Base-by-base conservation (phyloP, 92 coral and sea anemone species). In the Epizoanthus ramosus region DNA sequence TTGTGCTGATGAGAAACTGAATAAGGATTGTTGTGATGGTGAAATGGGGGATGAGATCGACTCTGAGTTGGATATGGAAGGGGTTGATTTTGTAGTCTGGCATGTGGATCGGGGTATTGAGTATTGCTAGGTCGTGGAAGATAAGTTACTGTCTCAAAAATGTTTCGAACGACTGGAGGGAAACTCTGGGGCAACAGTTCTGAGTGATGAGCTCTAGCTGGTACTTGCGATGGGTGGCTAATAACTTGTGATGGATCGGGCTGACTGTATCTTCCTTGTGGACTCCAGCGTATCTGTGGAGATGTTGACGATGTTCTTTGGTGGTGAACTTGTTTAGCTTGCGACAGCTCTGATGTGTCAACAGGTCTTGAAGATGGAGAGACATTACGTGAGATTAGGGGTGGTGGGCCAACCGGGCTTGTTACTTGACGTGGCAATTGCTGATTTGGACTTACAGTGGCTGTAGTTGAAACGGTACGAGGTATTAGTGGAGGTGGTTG, bases 331-430 rank as follows among this genome's bases (percentile, higher is more conserved):
- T 61, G 71, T 21, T 77, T 77, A 67, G 47, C 3, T 16, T 33
- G 47, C 15, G 82, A 77, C 8, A 77, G 57, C 33, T 77, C 82
- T 41, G 63, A 24, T 2, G 71, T 77, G 52, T 77, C 71, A 60
- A 15, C 61, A 22, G 77, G 89, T n/a, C 83, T 69, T 57, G 74
- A 68, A 43, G 92, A 85, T 13, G 89, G 66, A 14, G 86, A 70
- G 7, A 84, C 64, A 33, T 77, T 58, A 10, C 89, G 77, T 1
- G 92, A 81, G 71, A 93, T 93, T 82, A 93, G 72, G 28, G 97
- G 97, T 58, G 97, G 97, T 14, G 97, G 97, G 4, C 92, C 92
- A 31, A 80, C 69, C 8, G 92, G 88, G 77, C 88, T 89, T 18
- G 85, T 35, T 60, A 84, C 86, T 24, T 88, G 92, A 19, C 85